Evolutionary conservation across 2,113 vertebrate species (phyloP), one percentile per base, ranked within the genome.

Genomic region (Pteruthius melanotis): DNA sequence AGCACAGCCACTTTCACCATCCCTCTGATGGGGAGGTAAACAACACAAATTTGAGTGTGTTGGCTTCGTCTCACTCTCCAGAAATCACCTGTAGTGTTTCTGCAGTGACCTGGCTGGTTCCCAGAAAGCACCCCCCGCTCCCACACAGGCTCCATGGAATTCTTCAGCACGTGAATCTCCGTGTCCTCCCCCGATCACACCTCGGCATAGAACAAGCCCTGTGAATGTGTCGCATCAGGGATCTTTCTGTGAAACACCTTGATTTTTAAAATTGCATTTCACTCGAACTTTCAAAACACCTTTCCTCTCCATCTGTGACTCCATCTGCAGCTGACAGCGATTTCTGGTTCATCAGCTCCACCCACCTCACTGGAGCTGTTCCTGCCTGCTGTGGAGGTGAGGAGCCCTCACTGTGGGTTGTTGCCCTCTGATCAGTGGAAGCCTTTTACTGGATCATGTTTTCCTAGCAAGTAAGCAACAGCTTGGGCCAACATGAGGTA

Each of bases 111-210:
- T 72, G 77, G 49, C 44, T 23, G 21, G 12, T 50, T 81, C 69
- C 64, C 50, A 61, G 82, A 24, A 84, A 44, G 26, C 31, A 44
- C 12, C 8, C 8, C 21, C 15, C 0, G 0, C 49, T 84, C 74
- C 33, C 54, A 42, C 50, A 37, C 26, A 24, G 28, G 23, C 42
- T 61, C 69, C 3, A 1, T 68, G 45, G 54, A 28, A 56, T 45
- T 31, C 65, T 64, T 87, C 89, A 52, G 30, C 45, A 47, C 44
- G 7, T 39, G 20, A 35, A 22, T 53, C 57, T 86, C 75, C 19
- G 21, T 4, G 14, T 47, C 45, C 53, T 80, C 39, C 35, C 18
- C 42, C 9, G 6, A 17, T 54, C 37, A 57, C 50, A 65, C 37
- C 44, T 59, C 2, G 0, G 22, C 8, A 2, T 17, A 72, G 54